Evolutionary conservation across 2,888 invertebrate species (phyloP), one percentile per base, ranked within the genome.

Genomic region (Melanophora roralis): DNA sequence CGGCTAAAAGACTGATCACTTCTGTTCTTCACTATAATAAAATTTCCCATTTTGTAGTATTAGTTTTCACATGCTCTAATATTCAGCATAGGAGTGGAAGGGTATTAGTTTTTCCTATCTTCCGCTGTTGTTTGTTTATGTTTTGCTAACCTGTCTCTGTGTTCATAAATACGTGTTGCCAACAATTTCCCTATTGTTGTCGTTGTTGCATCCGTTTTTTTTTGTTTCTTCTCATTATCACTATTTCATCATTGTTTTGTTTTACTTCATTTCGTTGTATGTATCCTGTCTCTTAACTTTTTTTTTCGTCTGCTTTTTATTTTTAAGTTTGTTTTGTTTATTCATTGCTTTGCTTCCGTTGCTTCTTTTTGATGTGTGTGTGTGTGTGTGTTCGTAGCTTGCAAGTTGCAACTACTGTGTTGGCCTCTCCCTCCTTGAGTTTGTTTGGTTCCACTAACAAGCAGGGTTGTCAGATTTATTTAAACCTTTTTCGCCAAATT

Each of bases 81-180:
- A n/a, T n/a, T n/a, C n/a, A n/a, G n/a, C n/a, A n/a, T n/a, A n/a
- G n/a, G n/a, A n/a, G n/a, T n/a, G n/a, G n/a, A n/a, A n/a, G n/a
- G 49, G 69, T 74, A 60, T 80, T 81, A 21, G 34, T 69, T 77
- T 81, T 53, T n/a, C n/a, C n/a, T n/a, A n/a, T n/a, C n/a, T 34
- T 78, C 80, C 81, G 67, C 73, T 40, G 72, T 47, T 21, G 19
- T 12, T 38, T 23, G 16, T 53, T 40, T 43, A 60, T 47, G 64
- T 55, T 2, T 49, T 38, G 36, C 34, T 16, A 60, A 7, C n/a
- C n/a, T n/a, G n/a, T n/a, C n/a, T n/a, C n/a, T n/a, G n/a, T n/a
- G n/a, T n/a, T n/a, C n/a, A n/a, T n/a, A n/a, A n/a, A n/a, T n/a
- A n/a, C n/a, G n/a, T 67, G 65, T 76, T 71, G 53, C 65, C 71